Conservation (phyloP, 2,113 vertebrate genomes). For the Beaufortia kweichowensis region DNA sequence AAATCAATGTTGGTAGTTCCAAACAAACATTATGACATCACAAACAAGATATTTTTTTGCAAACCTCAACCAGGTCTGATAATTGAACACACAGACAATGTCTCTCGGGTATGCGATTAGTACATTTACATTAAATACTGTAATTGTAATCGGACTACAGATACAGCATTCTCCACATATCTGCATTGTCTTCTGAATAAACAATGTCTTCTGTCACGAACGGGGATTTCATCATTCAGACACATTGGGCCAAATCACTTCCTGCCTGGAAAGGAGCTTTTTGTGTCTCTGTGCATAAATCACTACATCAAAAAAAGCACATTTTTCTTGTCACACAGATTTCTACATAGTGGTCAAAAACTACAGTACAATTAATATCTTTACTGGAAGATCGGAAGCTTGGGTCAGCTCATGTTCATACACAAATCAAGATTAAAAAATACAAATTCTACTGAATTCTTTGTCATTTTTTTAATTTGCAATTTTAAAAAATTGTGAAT, state of each 20-base stretch:
- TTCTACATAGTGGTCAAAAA: no score
- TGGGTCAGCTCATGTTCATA: no score
- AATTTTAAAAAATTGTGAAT: no score
- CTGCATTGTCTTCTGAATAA: constrained; percentile 6
- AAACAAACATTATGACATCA: not conserved
- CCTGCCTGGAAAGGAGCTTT: not conserved
- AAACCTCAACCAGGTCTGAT: not conserved
- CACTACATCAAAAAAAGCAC: not conserved
- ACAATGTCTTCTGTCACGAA: constrained; percentile 21
- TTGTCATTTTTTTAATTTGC: no score
- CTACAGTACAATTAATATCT: no score
- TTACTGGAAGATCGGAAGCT: no score
- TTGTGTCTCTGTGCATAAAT: not conserved
- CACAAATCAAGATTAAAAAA: no score
- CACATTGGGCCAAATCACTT: not conserved
- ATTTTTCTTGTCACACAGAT: no score
- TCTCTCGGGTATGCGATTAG: not conserved
- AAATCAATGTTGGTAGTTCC: no score
- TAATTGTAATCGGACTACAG: constrained; percentile 6
- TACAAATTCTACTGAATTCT: no score
- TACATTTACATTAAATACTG: constrained; percentile 4
- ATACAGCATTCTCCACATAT: not conserved
- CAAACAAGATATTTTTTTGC: not conserved
- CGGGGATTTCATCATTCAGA: constrained; percentile 9
- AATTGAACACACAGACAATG: not conserved